Percentiles rank a stretch among this genome's conserved stretches.
Evolutionary conservation across 2,797 vertebrate species (phyloP).

Genomic region (Eulemur rubriventer): DNA sequence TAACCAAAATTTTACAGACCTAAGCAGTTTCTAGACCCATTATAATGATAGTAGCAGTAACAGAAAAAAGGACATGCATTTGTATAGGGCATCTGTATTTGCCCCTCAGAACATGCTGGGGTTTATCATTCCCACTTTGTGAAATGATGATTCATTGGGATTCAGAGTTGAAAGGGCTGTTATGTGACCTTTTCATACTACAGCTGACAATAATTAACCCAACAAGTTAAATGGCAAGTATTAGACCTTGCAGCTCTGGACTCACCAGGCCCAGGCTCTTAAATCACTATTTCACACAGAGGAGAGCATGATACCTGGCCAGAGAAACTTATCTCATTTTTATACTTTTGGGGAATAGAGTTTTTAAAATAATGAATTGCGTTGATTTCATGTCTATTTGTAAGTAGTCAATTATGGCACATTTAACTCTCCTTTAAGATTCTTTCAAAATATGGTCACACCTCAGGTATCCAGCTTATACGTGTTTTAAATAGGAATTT

Average conservation of each 20-base stretch:
- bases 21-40: not conserved
- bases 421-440: not conserved
- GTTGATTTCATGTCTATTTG: not conserved
- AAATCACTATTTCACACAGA: not conserved
- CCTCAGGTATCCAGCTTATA: not conserved
- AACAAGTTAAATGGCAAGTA: not conserved
- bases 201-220: not conserved
- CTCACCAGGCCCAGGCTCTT: not conserved
- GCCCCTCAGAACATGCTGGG: not conserved
- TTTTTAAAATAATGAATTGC: not conserved
- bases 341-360: not conserved
- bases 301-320: not conserved
- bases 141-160: not conserved
- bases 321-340: not conserved
- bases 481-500: not conserved
- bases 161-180: not conserved
- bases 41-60: rapidly evolving
- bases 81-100: rapidly evolving
- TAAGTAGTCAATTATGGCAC: not conserved
- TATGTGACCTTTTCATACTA: not conserved
- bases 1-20: too few species aligned
- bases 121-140: not conserved
- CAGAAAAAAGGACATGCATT: rapidly evolving
- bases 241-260: not conserved
- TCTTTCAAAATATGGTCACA: not conserved